Conservation (phyloP, 2,888 invertebrate genomes). For the Heliconius aoede region DNA sequence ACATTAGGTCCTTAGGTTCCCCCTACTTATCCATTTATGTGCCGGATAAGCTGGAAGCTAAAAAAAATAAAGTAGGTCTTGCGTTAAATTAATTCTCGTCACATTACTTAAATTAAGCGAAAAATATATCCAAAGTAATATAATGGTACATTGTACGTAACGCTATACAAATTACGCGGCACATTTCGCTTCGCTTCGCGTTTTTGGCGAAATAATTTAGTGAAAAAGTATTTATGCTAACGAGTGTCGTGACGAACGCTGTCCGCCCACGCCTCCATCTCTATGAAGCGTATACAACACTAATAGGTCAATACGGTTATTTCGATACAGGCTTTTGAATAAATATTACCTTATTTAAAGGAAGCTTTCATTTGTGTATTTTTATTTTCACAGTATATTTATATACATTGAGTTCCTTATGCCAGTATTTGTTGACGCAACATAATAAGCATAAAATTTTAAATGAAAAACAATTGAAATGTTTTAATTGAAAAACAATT, state of each 20-base stretch:
- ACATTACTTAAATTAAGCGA: background rate
- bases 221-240: slow-evolving; percentile 27
- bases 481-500: too few species aligned
- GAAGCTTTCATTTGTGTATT: too few species aligned
- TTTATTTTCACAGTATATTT: too few species aligned
- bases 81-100: background rate
- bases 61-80: background rate
- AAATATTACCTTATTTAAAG: too few species aligned
- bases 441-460: too few species aligned
- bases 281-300: background rate
- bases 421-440: too few species aligned
- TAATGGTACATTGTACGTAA: background rate
- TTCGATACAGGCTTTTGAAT: background rate
- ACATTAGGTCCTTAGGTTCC: background rate
- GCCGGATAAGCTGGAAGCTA: background rate
- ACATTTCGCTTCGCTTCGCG: slow-evolving; percentile 20
- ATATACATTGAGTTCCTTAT: too few species aligned
- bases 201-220: slow-evolving; percentile 16
- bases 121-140: background rate
- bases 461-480: too few species aligned
- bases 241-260: slow-evolving; percentile 13
- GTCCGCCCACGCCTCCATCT: slow-evolving; percentile 19
- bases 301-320: background rate
- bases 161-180: slow-evolving; percentile 15
- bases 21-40: background rate